Evolutionary conservation across 1,140 invertebrate genomes (phyloP), one percentile per base, ranked within the genome.

Genomic region (Dendrolimus kikuchii): DNA sequence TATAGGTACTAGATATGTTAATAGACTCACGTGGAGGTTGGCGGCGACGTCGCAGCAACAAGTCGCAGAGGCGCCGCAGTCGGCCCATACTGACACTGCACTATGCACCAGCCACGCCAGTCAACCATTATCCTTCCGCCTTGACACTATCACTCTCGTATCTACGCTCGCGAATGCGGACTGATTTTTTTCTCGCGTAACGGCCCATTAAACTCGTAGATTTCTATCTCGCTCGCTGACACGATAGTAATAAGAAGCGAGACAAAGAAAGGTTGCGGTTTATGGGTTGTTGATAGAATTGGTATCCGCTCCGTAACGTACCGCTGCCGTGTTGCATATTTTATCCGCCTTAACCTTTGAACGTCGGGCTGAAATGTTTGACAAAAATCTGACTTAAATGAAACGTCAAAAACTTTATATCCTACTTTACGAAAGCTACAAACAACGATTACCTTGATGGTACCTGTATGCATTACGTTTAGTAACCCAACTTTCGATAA

Each of bases 251-350:
- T 71, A 72, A 82, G 71, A 77, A 64, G 87, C 65, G 73, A 81
- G 85, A 87, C 81, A 87, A 86, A 81, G 87, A 88, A 81, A 85
- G 82, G 76, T 79, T 82, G 81, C 69, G 75, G 83, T 87, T 87
- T 86, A 86, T 87, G 72, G 82, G 83, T 86, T 86, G 85, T 87
- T 86, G 82, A 87, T 88, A 85, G 85, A 87, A 86, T 85, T 83
- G 83, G 81, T 87, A 87, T 87, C 83, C 82, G 79, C 75, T 83
- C 76, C 58, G 81, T 75, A 80, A 76, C 81, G 81, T 83, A 76
- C 74, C 72, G 77, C 71, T 74, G 77, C 73, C 77, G 85, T 86
- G 86, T 84, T 88, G 87, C 87, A 88, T 87, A 87, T 86, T 82
- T 86, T 81, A 79, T 66, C 66, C 62, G 69, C 42, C 50, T 64